phyloP scores from a whole-genome alignment of 2,113 vertebrate species.

The Carassius carassius region DNA sequence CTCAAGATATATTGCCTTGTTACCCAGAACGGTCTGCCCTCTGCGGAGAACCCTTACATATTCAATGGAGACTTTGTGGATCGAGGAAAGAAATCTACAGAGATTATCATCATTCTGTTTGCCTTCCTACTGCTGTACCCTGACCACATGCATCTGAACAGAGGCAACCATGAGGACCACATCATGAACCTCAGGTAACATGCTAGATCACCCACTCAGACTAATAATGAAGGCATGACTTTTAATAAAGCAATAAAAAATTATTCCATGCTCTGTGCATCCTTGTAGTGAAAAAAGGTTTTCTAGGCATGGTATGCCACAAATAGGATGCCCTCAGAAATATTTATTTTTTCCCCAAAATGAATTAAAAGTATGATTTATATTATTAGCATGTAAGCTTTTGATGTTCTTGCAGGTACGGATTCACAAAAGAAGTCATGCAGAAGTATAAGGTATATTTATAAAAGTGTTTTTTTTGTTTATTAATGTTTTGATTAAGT shows the following conservation, averaged over 20 bases:
- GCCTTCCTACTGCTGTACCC: constrained; percentile 90
- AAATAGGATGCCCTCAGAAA: not conserved
- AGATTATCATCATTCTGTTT: constrained; percentile 89
- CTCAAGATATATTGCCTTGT: not conserved
- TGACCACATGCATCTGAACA: constrained; percentile 88
- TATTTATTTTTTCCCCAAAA: too few species aligned
- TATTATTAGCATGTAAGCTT: not conserved
- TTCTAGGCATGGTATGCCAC: not conserved
- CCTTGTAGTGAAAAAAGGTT: not conserved
- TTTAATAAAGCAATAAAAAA: not conserved
- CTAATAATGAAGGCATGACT: not conserved
- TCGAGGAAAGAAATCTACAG: constrained; percentile 89
- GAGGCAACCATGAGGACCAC: constrained; percentile 97
- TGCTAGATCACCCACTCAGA: not conserved
- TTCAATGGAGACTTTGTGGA: constrained; percentile 99
- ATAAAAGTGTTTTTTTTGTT: not conserved
- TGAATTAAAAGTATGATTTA: too few species aligned
- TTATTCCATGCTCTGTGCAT: not conserved
- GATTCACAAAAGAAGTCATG: constrained; percentile 93
- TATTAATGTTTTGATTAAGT: not conserved
- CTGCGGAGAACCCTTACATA: constrained; percentile 85
- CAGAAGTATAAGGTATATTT: constrained; percentile 90
- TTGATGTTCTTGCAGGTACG: constrained; percentile 82
- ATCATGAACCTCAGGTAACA: constrained; percentile 92
- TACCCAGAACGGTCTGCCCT: constrained; percentile 91